These are phyloP conservation scores for Aptenodytes patagonicus DNA, from an alignment of 2,113 vertebrate species.

Conservation along the genomic window DNA sequence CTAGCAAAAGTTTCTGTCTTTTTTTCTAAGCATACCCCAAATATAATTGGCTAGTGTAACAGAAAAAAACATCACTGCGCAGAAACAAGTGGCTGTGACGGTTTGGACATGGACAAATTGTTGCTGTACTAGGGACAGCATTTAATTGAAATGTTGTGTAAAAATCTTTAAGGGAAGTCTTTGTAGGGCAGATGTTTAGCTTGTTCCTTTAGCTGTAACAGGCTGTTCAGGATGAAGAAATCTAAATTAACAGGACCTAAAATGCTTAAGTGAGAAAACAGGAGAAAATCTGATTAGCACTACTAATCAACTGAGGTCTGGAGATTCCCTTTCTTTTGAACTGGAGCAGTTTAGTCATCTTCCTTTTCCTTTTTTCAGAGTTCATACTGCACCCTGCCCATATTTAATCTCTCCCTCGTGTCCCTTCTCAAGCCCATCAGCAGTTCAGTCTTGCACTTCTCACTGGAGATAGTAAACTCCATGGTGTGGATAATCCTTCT, in stretches of 20 bases:
- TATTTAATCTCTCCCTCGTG: background rate
- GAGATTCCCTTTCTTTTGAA: conserved; percentile 8
- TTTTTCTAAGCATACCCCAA: background rate
- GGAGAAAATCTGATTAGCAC: background rate
- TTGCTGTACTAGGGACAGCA: background rate
- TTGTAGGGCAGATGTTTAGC: background rate
- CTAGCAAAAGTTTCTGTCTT: conserved; percentile 21
- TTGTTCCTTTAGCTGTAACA: background rate
- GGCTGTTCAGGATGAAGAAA: conserved; percentile 4
- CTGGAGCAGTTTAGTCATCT: background rate
- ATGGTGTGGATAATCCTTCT: background rate
- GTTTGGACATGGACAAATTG: background rate
- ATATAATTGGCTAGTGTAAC: background rate
- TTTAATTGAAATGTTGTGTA: background rate
- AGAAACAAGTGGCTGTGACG: background rate
- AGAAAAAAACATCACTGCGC: background rate
- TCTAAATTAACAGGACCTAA: conserved; percentile 9
- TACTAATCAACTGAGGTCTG: background rate
- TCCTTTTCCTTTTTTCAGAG: background rate
- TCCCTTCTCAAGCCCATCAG: background rate
- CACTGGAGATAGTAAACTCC: background rate
- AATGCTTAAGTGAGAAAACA: background rate
- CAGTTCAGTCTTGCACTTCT: background rate
- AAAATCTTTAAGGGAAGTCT: background rate
- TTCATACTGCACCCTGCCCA: background rate